Conservation (phyloP, 2,888 invertebrate genomes). For the Pyrrhia umbra region DNA sequence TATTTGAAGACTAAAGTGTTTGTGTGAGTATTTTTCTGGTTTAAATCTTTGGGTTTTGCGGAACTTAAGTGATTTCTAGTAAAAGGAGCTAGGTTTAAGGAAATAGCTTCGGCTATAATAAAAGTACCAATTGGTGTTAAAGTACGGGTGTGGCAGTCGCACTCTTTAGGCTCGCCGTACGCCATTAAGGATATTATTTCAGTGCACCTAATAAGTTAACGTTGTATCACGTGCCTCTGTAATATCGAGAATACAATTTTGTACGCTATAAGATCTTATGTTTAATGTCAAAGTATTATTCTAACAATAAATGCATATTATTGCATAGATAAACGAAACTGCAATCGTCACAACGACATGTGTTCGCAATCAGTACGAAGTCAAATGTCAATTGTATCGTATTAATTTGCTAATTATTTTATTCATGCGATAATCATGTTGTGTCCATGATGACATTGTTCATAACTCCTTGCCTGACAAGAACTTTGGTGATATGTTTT, state of each 20-base stretch:
- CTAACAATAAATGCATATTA: too few relatives aligned
- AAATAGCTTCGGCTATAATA: neutral
- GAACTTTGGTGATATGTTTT: too few relatives aligned
- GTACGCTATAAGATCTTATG: too few relatives aligned
- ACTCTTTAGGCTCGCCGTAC: too few relatives aligned
- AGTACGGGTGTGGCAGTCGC: neutral
- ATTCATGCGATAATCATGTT: slow-evolving; percentile 19
- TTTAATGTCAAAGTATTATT: too few relatives aligned
- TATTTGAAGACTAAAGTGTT: slow-evolving; percentile 94
- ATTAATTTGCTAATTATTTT: neutral
- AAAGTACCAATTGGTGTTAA: neutral
- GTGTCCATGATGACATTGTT: neutral
- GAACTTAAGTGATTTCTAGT: too few relatives aligned
- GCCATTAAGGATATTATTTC: too few relatives aligned
- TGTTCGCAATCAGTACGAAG: slow-evolving; percentile 13
- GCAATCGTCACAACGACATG: slow-evolving; percentile 4
- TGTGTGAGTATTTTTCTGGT: slow-evolving; percentile 95
- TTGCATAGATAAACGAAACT: slow-evolving; percentile 1
- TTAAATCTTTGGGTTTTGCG: too few relatives aligned
- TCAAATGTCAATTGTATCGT: slow-evolving; percentile 28
- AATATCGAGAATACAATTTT: too few relatives aligned
- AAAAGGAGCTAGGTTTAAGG: neutral
- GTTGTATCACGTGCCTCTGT: too few relatives aligned
- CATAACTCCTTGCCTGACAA: neutral
- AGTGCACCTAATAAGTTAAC: too few relatives aligned